These are phyloP conservation scores for Lemur catta DNA, from an alignment of 2,797 vertebrate genomes.

Conservation along the genomic window DNA sequence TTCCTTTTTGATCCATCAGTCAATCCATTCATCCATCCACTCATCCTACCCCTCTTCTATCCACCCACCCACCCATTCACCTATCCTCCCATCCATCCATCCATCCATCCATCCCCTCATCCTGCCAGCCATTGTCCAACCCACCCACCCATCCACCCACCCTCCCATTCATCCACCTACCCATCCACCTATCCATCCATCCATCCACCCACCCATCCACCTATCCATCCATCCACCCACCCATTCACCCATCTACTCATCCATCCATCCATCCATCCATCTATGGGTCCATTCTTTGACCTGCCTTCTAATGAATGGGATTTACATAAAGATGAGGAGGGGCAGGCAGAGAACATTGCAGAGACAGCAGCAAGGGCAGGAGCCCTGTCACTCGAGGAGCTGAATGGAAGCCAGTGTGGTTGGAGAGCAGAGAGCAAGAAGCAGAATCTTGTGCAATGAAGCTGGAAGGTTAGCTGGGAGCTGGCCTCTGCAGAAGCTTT, in stretches of 20 bases:
- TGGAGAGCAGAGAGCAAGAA: background rate
- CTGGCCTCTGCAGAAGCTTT: background rate
- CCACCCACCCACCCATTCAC: too few species aligned
- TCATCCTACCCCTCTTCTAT: too few species aligned
- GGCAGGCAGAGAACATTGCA: background rate
- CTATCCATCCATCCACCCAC: rapidly evolving
- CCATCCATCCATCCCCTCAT: background rate
- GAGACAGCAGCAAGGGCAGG: background rate
- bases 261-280: too few species aligned
- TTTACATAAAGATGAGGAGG: background rate
- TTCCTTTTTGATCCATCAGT: background rate
- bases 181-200: background rate
- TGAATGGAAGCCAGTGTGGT: background rate
- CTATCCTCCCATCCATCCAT: too few species aligned
- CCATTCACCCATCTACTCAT: too few species aligned
- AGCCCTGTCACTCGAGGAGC: background rate
- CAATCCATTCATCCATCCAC: background rate
- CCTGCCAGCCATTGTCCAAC: too few species aligned
- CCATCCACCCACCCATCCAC: background rate
- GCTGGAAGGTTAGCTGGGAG: background rate
- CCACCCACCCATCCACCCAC: too few species aligned
- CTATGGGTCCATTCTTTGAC: too few species aligned
- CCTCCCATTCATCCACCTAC: rapidly evolving
- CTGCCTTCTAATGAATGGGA: background rate
- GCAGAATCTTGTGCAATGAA: background rate